Evolutionary conservation across 2,888 invertebrate species (phyloP).

Genomic region (Sepioteuthis lessoniana): DNA sequence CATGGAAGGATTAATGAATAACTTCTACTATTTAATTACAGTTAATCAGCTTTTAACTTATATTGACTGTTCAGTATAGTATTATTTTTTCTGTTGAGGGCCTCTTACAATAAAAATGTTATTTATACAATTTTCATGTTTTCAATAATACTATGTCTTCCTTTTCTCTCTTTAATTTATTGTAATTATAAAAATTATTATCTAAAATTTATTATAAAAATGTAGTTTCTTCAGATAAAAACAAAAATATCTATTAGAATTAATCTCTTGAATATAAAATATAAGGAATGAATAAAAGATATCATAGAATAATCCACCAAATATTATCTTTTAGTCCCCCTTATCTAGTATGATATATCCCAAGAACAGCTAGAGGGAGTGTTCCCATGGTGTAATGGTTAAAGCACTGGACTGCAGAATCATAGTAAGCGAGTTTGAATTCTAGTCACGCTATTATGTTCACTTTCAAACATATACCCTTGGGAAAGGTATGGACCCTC

Average conservation of each 20-base stretch:
- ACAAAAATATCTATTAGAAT: not conserved
- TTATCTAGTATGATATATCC: no score
- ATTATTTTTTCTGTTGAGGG: not conserved
- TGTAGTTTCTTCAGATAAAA: not conserved
- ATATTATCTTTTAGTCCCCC: no score
- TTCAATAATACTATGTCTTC: not conserved
- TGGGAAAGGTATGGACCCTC: no score
- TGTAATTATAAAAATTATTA: not conserved
- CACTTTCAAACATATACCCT: no score
- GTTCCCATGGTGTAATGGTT: no score
- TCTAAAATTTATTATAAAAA: not conserved
- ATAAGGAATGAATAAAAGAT: not conserved
- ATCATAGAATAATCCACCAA: no score
- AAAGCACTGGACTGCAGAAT: no score
- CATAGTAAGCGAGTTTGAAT: no score
- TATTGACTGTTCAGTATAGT: not conserved
- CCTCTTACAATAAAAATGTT: not conserved
- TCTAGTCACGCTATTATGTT: no score
- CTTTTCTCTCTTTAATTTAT: not conserved
- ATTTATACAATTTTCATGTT: not conserved
- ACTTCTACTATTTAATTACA: no score
- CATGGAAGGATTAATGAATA: no score
- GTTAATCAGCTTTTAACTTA: not conserved
- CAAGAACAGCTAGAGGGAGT: no score
- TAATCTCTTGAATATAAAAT: not conserved